Evolutionary conservation across 2,113 vertebrate genomes (phyloP).

Genomic region (Papio anubis): DNA sequence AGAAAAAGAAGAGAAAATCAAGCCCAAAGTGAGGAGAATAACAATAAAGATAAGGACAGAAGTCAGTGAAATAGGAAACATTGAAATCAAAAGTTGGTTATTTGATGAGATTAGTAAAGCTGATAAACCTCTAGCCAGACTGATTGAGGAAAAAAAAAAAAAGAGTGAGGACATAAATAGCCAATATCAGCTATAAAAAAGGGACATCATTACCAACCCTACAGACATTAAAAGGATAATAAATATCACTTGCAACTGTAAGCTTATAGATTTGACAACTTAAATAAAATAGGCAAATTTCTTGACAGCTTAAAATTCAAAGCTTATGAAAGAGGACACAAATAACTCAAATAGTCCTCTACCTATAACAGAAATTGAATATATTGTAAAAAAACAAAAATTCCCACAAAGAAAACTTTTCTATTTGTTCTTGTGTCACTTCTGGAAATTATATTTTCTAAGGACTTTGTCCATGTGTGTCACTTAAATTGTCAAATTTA

Average conservation of each 20-base stretch:
- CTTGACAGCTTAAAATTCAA: not conserved
- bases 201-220: not conserved
- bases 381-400: not conserved
- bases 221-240: not conserved
- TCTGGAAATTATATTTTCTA: not conserved
- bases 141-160: not conserved
- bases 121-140: not conserved
- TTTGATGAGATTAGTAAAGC: not conserved
- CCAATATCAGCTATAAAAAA: not conserved
- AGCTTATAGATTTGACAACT: not conserved
- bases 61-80: not conserved
- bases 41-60: not conserved
- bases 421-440: not conserved
- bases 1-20: not conserved
- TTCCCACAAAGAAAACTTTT: not conserved
- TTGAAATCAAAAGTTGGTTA: not conserved
- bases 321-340: not conserved
- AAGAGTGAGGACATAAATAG: not conserved
- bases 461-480: not conserved
- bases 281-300: not conserved
- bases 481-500: not conserved
- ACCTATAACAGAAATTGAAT: not conserved
- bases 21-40: not conserved
- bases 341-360: not conserved
- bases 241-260: not conserved